Base-by-base conservation (phyloP, 1,140 invertebrate genomes). In the Euura lappo region DNA sequence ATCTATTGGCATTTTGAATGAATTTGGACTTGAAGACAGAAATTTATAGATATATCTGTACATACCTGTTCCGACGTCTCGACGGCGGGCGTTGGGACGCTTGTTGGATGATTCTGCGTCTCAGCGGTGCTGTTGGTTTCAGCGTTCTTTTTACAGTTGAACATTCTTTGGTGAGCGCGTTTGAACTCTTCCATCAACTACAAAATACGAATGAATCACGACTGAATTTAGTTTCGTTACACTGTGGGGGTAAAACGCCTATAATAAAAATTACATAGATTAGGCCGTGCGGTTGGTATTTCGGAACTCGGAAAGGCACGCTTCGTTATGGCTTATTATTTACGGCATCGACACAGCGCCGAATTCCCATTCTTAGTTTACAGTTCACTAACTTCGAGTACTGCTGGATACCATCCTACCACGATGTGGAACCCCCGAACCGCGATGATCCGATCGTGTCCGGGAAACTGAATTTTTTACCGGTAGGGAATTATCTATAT, bases 181-280 rank as follows among this genome's bases (percentile, higher is more conserved):
- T 94, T 95, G 82, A 96, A 96, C 87, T 96, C 95, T 85, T 95
- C 93, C 93, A 96, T 96, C 68, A 96, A 84, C 79, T 94, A 91
- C 5, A 76, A 72, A 60, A 51, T 68, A 80, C 51, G 51, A 60
- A 60, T 60, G 13, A 60, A 60, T 3, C 6, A n/a, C 13, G 13
- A 60, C 51, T 3, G 51, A 60, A 60, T 60, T 6, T 8, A 60
- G 51, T 60, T 60, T 60, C 51, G 5, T 60, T 60, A n/a, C 28
- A 28, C 28, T 28, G 28, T 28, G 28, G 28, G 28, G 28, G 28
- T 28, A 28, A 28, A 28, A 28, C 28, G 28, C 28, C 28, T 28
- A 28, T 28, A 1, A 28, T 28, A 28, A 28, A 28, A 28, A 28
- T 28, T 28, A 28, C 28, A 28, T 28, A 28, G 51, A n/a, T 60